Conservation (phyloP, 2,113 vertebrate species). For the Egretta garzetta region DNA sequence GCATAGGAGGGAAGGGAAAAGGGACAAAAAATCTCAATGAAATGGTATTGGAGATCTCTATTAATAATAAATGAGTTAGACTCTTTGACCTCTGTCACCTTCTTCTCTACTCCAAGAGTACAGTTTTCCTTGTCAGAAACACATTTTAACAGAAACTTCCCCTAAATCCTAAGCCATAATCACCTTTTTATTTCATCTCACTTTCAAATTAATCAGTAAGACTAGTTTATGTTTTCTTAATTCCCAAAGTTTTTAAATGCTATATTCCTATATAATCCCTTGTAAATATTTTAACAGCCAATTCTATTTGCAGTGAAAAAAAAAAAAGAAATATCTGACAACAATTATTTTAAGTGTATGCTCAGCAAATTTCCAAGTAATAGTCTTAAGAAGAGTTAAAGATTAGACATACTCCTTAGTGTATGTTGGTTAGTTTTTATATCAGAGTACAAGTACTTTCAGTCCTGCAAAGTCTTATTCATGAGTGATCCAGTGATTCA, state of each 20-base stretch:
- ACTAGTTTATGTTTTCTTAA: background rate
- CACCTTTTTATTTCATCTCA: background rate
- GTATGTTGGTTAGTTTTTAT: background rate
- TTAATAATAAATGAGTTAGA: background rate
- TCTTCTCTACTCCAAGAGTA: background rate
- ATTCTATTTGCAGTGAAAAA: background rate
- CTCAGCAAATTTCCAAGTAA: background rate
- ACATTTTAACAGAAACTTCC: conserved; percentile 11
- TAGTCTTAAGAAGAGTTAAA: background rate
- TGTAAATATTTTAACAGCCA: background rate
- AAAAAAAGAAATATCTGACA: background rate
- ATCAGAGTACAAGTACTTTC: background rate
- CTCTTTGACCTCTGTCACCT: background rate
- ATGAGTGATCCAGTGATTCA: background rate
- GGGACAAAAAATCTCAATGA: conserved; percentile 6
- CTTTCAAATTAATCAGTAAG: background rate
- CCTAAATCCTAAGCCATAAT: background rate
- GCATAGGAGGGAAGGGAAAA: background rate
- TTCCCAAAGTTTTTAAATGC: background rate
- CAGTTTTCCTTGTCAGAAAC: background rate
- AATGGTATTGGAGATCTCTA: background rate
- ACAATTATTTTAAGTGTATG: background rate
- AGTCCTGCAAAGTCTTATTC: background rate
- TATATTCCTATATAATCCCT: background rate
- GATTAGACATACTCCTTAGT: background rate